Evolutionary conservation across 2,113 vertebrate genomes (phyloP).

Genomic region (Corythoichthys intestinalis): DNA sequence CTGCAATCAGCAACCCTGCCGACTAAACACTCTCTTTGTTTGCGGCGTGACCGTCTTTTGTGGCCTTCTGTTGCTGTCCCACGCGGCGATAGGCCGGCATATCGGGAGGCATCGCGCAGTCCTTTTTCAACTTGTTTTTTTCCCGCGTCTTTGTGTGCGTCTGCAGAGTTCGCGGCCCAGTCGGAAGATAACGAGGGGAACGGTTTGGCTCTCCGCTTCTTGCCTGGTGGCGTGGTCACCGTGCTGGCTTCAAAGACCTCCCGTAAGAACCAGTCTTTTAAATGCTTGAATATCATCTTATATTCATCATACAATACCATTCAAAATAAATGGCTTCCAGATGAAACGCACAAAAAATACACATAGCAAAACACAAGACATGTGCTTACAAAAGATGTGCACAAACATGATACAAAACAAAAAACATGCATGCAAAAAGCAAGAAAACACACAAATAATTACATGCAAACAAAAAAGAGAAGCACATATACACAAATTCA

Average conservation of each 20-base stretch:
- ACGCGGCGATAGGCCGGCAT: conserved; percentile 20
- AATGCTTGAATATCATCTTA: no score
- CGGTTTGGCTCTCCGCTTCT: conserved; percentile 83
- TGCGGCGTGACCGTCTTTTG: conserved; percentile 36
- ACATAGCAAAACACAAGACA: background rate
- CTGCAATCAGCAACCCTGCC: conserved; percentile 32
- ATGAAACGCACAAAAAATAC: no score
- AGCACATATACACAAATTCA: no score
- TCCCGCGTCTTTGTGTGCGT: conserved; percentile 12
- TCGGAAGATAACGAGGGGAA: conserved; percentile 84
- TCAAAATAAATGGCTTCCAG: no score
- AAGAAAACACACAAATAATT: no score
- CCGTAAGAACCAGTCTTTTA: conserved; percentile 74
- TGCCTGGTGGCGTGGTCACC: conserved; percentile 82
- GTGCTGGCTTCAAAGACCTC: conserved; percentile 92
- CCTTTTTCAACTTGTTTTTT: conserved; percentile 6
- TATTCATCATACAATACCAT: no score
- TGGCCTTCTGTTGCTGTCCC: conserved; percentile 44
- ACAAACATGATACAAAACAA: no score
- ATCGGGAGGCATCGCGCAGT: conserved; percentile 47
- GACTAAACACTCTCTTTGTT: conserved; percentile 44
- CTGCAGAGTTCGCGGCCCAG: conserved; percentile 80
- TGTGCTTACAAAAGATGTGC: background rate
- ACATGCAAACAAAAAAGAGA: no score
- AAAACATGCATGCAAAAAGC: no score